Evolutionary conservation across 2,888 invertebrate species (phyloP).

Genomic region (Fabriciana adippe): DNA sequence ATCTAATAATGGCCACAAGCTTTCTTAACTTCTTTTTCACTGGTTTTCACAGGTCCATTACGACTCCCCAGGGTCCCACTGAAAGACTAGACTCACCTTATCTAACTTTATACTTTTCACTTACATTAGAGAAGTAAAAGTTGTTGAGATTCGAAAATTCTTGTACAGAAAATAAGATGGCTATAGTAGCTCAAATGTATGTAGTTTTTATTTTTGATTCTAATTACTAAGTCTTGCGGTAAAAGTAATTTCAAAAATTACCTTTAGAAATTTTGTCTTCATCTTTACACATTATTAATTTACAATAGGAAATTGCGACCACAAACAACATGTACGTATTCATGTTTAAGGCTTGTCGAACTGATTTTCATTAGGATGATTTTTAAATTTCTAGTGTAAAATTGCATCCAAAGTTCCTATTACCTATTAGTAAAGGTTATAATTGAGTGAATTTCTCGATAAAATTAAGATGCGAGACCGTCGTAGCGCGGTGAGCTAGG

Average conservation of each 20-base stretch:
- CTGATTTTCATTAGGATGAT: constrained; percentile 21
- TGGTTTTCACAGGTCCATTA: constrained; percentile 69
- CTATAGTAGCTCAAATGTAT: background rate
- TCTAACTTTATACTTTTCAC: constrained; percentile 28
- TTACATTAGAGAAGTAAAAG: constrained; percentile 18
- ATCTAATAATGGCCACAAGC: constrained; percentile 64
- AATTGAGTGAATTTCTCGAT: constrained; percentile 30
- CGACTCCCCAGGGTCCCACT: constrained; percentile 58
- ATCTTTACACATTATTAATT: constrained; percentile 54
- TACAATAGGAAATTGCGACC: constrained; percentile 31
- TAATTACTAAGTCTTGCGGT: background rate
- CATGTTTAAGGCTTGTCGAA: constrained; percentile 44
- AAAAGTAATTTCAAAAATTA: constrained; percentile 42
- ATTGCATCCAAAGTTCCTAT: constrained; percentile 7
- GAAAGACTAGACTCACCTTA: constrained; percentile 58
- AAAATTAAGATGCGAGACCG: constrained; percentile 48
- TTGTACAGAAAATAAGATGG: no score
- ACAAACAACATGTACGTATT: constrained; percentile 47
- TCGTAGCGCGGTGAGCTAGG: constrained; percentile 55
- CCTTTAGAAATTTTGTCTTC: constrained; percentile 77
- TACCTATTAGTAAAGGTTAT: constrained; percentile 30
- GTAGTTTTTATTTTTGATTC: background rate
- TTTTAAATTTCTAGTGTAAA: background rate
- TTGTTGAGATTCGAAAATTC: constrained; percentile 2
- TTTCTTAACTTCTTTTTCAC: constrained; percentile 63